Percentiles rank a stretch among this genome's conserved stretches.
These are phyloP conservation scores for Drosophila bifasciata DNA, from an alignment of 1,140 invertebrate genomes.

Conservation along the genomic window DNA sequence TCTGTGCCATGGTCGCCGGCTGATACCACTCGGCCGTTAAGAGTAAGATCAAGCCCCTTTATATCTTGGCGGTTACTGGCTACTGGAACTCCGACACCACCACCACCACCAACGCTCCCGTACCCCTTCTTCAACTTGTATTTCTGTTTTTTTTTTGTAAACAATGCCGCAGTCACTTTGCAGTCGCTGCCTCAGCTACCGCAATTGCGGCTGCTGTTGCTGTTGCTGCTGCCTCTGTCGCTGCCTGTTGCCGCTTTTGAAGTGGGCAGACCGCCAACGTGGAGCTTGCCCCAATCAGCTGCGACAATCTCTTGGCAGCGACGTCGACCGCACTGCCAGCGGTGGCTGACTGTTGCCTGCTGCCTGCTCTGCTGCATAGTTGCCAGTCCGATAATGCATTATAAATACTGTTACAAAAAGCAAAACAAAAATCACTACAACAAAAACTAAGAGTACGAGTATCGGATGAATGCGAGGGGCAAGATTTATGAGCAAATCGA, in stretches of 20 bases:
- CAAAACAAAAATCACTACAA: too few relatives aligned
- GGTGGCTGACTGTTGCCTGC: too few relatives aligned
- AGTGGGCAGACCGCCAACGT: slow-evolving; percentile 61
- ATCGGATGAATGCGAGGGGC: slow-evolving; percentile 13
- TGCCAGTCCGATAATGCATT: slow-evolving; percentile 59
- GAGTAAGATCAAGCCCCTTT: slow-evolving; percentile 17
- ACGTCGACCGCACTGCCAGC: slow-evolving; percentile 13
- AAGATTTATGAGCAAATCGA: slow-evolving; percentile 66
- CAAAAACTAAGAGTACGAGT: too few relatives aligned
- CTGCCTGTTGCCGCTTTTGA: slow-evolving; percentile 51
- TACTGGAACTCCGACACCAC: slow-evolving; percentile 8
- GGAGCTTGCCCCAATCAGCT: slow-evolving; percentile 60
- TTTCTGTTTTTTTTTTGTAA: slow-evolving; percentile 70
- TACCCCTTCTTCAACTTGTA: slow-evolving; percentile 47
- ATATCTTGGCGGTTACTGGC: slow-evolving; percentile 26
- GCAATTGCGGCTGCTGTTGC: slow-evolving; percentile 11
- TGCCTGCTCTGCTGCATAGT: slow-evolving; percentile 14
- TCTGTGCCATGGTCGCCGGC: too few relatives aligned
- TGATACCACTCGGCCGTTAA: slow-evolving; percentile 4
- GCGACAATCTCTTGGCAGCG: slow-evolving; percentile 57
- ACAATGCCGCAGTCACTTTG: slow-evolving; percentile 67
- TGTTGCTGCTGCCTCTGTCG: too few relatives aligned
- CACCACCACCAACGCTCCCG: slow-evolving; percentile 1
- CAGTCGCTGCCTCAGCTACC: slow-evolving; percentile 18
- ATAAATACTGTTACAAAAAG: slow-evolving; percentile 44